These are phyloP conservation scores for Daboia siamensis DNA, from an alignment of 2,113 vertebrate species.

Conservation along the genomic window DNA sequence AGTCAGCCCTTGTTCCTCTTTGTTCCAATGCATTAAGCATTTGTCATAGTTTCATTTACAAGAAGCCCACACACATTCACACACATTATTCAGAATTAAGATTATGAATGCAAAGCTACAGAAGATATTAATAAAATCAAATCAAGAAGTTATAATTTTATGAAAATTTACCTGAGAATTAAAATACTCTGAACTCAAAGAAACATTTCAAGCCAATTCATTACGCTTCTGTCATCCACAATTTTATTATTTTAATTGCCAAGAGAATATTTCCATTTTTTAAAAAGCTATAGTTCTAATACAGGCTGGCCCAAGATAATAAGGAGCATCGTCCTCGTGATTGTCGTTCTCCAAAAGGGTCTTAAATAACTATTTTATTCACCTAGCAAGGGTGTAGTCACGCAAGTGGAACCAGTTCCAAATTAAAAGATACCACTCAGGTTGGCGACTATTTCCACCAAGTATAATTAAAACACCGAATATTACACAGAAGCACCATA, in stretches of 20 bases:
- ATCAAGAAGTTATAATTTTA: neutral
- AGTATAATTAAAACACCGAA: neutral
- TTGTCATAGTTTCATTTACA: neutral
- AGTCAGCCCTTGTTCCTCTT: neutral
- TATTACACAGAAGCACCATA: neutral
- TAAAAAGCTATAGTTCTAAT: neutral
- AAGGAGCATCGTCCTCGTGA: neutral
- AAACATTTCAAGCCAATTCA: neutral
- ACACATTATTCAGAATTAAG: neutral
- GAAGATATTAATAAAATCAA: neutral
- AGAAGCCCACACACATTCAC: neutral
- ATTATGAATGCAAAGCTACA: neutral
- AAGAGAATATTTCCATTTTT: neutral
- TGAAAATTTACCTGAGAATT: neutral
- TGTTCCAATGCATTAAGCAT: neutral
- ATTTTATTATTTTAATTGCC: neutral
- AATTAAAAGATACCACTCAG: neutral
- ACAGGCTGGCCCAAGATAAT: too few relatives aligned
- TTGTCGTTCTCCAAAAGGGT: neutral
- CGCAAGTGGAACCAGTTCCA: slow-evolving; percentile 23
- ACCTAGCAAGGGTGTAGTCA: neutral
- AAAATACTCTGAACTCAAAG: neutral
- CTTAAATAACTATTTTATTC: neutral
- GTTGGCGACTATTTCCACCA: neutral
- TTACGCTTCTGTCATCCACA: neutral